Conservation (phyloP, 1,140 invertebrate genomes). For the Nasonia giraulti region DNA sequence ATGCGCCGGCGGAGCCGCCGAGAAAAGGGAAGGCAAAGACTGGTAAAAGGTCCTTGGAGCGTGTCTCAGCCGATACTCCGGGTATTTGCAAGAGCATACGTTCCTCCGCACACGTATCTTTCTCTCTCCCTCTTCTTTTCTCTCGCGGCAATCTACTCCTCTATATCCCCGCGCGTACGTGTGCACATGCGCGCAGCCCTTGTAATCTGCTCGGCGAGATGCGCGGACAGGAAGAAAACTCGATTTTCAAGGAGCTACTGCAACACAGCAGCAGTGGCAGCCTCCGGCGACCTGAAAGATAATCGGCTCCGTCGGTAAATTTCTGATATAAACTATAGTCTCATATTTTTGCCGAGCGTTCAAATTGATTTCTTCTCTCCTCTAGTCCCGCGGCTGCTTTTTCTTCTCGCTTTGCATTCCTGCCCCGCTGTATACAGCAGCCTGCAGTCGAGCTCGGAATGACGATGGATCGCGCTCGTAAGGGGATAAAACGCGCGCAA, state of each 20-base stretch:
- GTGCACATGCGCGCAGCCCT: conserved; percentile 3
- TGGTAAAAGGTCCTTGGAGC: conserved; percentile 41
- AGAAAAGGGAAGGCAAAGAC: background rate
- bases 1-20: background rate
- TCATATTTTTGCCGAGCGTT: conserved; percentile 1
- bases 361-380: conserved; percentile 28
- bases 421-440: too few relatives aligned
- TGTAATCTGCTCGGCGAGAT: background rate
- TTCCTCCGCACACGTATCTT: background rate
- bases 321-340: background rate
- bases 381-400: background rate
- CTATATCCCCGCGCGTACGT: background rate
- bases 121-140: background rate
- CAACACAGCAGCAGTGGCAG: background rate
- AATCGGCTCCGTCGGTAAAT: conserved; percentile 28
- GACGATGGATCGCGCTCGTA: conserved; percentile 21
- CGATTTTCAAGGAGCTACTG: conserved; percentile 37
- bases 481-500: conserved; percentile 17
- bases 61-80: conserved; percentile 32
- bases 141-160: conserved; percentile 2
- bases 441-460: background rate
- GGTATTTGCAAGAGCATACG: conserved; percentile 40
- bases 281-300: conserved; percentile 12
- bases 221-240: conserved; percentile 16
- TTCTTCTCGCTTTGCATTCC: background rate